phyloP scores from a whole-genome alignment of 2,888 invertebrate species.

The Scaeva pyrastri region DNA sequence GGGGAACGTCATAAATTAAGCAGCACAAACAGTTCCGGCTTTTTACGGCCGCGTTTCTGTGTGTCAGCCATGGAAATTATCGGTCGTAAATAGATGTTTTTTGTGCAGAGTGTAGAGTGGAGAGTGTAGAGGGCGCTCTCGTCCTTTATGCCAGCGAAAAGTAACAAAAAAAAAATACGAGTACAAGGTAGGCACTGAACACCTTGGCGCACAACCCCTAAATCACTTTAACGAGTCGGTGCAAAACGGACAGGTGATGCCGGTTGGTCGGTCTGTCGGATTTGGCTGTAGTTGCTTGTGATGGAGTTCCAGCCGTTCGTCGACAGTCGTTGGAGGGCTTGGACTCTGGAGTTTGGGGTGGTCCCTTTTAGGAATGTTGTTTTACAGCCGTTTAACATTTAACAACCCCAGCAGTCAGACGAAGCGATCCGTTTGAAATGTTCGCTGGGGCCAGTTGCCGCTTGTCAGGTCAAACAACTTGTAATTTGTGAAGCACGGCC shows the following conservation, averaged over 20 bases:
- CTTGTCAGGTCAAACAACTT: slow-evolving; percentile 65
- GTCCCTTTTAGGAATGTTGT: slow-evolving; percentile 52
- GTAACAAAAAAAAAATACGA: not conserved
- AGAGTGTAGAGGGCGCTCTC: slow-evolving; percentile 27
- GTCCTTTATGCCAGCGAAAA: not conserved
- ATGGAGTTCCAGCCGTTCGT: not conserved
- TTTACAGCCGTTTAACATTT: slow-evolving; percentile 75
- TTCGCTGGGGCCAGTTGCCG: slow-evolving; percentile 60
- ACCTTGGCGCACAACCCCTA: slow-evolving; percentile 71
- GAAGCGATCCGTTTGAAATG: slow-evolving; percentile 70
- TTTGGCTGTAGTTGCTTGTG: not conserved
- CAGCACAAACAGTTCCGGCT: slow-evolving; percentile 73
- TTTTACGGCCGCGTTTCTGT: slow-evolving; percentile 69
- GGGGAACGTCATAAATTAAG: slow-evolving; percentile 71
- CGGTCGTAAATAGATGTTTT: slow-evolving; percentile 75
- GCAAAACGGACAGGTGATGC: slow-evolving; percentile 74
- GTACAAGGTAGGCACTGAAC: slow-evolving; percentile 25
- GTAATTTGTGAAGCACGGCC: slow-evolving; percentile 59
- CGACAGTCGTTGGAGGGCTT: not conserved
- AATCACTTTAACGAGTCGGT: slow-evolving; percentile 75
- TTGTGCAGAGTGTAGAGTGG: not conserved
- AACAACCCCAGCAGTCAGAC: slow-evolving; percentile 68
- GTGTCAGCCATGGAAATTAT: slow-evolving; percentile 75
- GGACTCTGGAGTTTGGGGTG: not conserved
- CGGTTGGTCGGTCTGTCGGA: slow-evolving; percentile 7